Evolutionary conservation across 2,888 invertebrate genomes (phyloP), one percentile per base, ranked within the genome.

Genomic region (Odontomyia ornata): DNA sequence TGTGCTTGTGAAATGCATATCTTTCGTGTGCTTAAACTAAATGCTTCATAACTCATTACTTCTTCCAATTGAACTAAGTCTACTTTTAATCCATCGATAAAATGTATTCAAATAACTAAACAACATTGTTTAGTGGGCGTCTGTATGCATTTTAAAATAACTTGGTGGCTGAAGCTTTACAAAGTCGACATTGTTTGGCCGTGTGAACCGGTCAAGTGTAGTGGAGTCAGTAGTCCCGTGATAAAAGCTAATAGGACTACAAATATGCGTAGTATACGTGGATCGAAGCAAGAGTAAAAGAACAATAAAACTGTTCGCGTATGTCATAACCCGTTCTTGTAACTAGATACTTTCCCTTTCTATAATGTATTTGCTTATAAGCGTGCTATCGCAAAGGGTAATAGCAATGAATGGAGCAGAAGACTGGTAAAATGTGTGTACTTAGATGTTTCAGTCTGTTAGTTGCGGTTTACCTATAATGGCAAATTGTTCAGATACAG

Each of bases 331-430:
- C 30, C 56, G 21, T 72, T 56, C n/a, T 57, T 5, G 73, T 73
- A 57, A 73, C 21, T 1, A 57, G 73, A 77, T 77, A 77, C 77
- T 62, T 77, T 72, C 69, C 36, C 73, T 73, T 73, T 73, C 60
- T 60, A 52, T 23, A 27, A n/a, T 18, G 21, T 5, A 60, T 15
- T 21, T 23, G 47, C 23, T 13, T 28, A 30, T 57, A 30, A 30
- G n/a, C 30, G 56, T 46, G 56, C 27, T 28, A 57, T 72, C 25
- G 27, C 47, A n/a, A 71, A 15, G 36, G n/a, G 30, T n/a, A 64
- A 15, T 11, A 30, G 30, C 30, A 64, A 28, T 15, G 30, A 47
- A 47, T 47, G 27, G 13, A 30, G 21, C 21, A n/a, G 52, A 71
- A n/a, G 23, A 71, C 25, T 71, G 25, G 25, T n/a, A 15, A 71